These are phyloP conservation scores for Thyatira batis DNA, from an alignment of 2,888 invertebrate species.

Conservation along the genomic window DNA sequence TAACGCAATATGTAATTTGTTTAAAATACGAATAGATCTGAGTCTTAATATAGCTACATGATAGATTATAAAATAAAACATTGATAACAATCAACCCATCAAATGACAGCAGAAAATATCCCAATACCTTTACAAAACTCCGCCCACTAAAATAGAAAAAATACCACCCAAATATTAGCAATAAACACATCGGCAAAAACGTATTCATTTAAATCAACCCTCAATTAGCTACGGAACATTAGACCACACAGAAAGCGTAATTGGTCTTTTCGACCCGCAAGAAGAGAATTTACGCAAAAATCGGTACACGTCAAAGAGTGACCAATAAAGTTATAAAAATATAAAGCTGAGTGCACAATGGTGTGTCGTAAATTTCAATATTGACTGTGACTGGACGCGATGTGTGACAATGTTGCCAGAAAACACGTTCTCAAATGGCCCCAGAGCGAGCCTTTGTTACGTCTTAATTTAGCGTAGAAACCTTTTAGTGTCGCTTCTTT, in stretches of 20 bases:
- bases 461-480: neutral
- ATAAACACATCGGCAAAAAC: constrained; percentile 36
- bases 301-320: constrained; percentile 39
- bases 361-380: constrained; percentile 69
- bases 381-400: constrained; percentile 49
- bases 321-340: constrained; percentile 66
- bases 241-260: constrained; percentile 46
- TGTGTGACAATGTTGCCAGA: constrained; percentile 53
- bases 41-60: too few species aligned
- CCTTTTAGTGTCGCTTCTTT: neutral
- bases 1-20: too few species aligned
- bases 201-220: constrained; percentile 35
- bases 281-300: constrained; percentile 40
- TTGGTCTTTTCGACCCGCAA: constrained; percentile 35
- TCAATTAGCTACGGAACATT: constrained; percentile 41
- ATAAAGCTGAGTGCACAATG: constrained; percentile 52
- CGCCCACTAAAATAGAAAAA: constrained; percentile 25
- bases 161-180: constrained; percentile 36
- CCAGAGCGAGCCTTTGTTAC: constrained; percentile 7
- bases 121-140: neutral
- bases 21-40: too few species aligned
- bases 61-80: too few species aligned
- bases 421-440: constrained; percentile 37
- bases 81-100: too few species aligned
- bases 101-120: too few species aligned